These are phyloP conservation scores for Melipona quadrifasciata DNA, from an alignment of 1,140 invertebrate genomes.

Conservation along the genomic window DNA sequence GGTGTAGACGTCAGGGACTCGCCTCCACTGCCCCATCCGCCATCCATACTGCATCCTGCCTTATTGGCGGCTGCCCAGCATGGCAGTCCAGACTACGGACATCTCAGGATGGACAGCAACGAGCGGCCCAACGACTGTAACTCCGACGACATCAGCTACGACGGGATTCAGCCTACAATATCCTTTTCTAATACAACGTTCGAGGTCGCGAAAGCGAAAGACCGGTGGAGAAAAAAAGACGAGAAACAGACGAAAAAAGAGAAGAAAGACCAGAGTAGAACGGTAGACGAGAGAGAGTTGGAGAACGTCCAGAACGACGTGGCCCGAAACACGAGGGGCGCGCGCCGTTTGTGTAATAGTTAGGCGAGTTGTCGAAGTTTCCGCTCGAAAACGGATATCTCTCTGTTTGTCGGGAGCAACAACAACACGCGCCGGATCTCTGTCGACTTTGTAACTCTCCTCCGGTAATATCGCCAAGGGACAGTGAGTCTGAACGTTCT, in stretches of 20 bases:
- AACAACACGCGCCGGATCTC: neutral
- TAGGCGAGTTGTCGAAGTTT: conserved; percentile 13
- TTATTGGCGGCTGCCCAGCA: conserved; percentile 90
- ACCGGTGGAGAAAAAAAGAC: neutral
- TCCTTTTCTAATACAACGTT: conserved; percentile 87
- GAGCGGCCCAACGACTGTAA: conserved; percentile 94
- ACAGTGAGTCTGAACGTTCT: conserved; percentile 43
- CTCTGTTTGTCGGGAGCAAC: neutral
- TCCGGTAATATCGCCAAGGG: conserved; percentile 23
- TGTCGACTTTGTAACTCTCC: neutral
- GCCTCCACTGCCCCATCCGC: conserved; percentile 90
- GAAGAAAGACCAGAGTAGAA: too few species aligned
- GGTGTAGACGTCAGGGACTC: conserved; percentile 89
- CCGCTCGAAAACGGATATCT: neutral
- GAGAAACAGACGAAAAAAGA: neutral
- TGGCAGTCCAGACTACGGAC: conserved; percentile 89
- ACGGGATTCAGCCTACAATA: conserved; percentile 96
- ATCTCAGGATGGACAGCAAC: conserved; percentile 89
- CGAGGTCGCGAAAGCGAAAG: neutral
- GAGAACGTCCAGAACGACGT: conserved; percentile 40
- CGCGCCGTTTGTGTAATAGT: neutral
- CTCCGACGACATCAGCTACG: conserved; percentile 92
- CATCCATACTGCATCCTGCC: conserved; percentile 90
- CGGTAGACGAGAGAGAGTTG: neutral
- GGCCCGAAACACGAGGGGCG: neutral